Conservation (phyloP, 1,140 invertebrate species). For the Heliothis virescens region DNA sequence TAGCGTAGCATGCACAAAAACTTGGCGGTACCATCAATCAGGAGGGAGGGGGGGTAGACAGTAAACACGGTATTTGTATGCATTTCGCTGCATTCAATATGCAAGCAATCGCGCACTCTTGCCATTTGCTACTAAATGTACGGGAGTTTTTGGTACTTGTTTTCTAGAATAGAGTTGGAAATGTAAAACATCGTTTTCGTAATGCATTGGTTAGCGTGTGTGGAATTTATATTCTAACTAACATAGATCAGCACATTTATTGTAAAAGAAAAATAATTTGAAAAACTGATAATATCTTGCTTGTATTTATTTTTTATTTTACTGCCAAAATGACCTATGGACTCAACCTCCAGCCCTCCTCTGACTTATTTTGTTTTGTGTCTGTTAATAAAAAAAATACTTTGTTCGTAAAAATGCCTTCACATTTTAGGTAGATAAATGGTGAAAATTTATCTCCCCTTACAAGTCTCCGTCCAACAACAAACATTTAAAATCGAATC, state of each 20-base stretch:
- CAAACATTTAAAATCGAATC: constrained; percentile 83
- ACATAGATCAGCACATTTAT: no score
- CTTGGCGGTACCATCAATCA: constrained; percentile 35
- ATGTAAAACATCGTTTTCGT: background rate
- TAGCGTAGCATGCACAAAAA: constrained; percentile 26
- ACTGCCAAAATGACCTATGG: no score
- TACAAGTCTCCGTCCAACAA: constrained; percentile 61
- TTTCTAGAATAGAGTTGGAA: background rate
- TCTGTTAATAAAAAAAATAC: no score
- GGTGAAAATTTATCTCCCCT: constrained; percentile 43
- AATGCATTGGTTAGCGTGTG: constrained; percentile 4
- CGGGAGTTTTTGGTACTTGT: constrained; percentile 14
- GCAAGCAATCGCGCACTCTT: constrained; percentile 18
- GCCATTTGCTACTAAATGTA: constrained; percentile 15
- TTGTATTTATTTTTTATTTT: no score
- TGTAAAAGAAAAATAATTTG: no score
- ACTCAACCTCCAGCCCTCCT: no score
- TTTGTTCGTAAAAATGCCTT: background rate
- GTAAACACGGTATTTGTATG: constrained; percentile 53
- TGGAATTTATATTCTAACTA: background rate
- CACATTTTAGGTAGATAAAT: constrained; percentile 16
- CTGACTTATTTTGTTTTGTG: no score
- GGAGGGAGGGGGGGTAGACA: constrained; percentile 28
- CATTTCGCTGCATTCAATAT: constrained; percentile 49
- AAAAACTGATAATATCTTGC: no score